These are phyloP conservation scores for Aldrovandia affinis DNA, from an alignment of 2,797 vertebrate genomes.

Conservation along the genomic window DNA sequence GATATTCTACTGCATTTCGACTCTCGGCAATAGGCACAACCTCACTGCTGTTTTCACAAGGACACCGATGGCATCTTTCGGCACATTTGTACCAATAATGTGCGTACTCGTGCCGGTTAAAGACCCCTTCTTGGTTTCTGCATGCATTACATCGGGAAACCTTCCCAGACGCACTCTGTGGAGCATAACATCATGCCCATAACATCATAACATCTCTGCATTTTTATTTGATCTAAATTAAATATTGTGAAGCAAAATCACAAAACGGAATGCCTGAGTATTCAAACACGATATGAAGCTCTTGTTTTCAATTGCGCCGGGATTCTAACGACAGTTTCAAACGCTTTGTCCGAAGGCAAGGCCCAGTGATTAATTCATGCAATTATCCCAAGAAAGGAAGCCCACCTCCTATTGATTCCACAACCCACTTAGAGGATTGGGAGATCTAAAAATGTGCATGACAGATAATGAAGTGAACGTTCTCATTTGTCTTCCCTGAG, in stretches of 20 bases:
- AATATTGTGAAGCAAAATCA: slow-evolving; percentile 1
- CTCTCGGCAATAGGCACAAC: slow-evolving; percentile 31
- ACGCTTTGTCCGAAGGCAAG: slow-evolving; percentile 35
- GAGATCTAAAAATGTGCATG: slow-evolving; percentile 44
- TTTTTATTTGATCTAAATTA: background rate
- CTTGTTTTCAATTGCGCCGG: slow-evolving; percentile 44
- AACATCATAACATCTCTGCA: background rate
- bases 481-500: slow-evolving; percentile 40
- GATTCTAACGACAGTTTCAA: slow-evolving; percentile 37
- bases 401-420: slow-evolving; percentile 60
- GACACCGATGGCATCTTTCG: slow-evolving; percentile 48
- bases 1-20: slow-evolving; percentile 48
- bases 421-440: slow-evolving; percentile 52
- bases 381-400: slow-evolving; percentile 46
- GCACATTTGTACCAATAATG: slow-evolving; percentile 32
- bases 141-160: slow-evolving; percentile 13
- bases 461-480: slow-evolving; percentile 53
- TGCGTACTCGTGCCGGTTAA: slow-evolving; percentile 34
- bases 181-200: background rate
- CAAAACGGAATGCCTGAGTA: slow-evolving; percentile 5
- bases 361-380: slow-evolving; percentile 59
- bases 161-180: background rate
- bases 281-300: slow-evolving; percentile 30
- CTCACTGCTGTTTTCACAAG: slow-evolving; percentile 11
- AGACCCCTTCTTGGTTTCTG: slow-evolving; percentile 17